Evolutionary conservation across 1,140 invertebrate species (phyloP).

Genomic region (Belonocnema kinseyi): DNA sequence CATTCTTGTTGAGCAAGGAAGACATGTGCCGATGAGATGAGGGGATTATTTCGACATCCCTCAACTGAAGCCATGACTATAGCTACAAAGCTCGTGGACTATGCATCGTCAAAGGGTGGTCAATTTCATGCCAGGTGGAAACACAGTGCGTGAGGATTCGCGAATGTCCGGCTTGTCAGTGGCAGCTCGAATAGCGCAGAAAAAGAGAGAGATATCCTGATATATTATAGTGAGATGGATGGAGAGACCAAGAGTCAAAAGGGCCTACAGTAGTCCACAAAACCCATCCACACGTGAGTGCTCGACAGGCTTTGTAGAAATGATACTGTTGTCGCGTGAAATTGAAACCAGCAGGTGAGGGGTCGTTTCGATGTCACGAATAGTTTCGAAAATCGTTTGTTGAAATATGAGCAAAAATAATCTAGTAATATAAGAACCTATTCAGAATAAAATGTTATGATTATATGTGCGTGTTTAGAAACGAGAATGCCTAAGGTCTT

Average conservation of each 20-base stretch:
- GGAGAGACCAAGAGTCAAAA: conserved; percentile 37
- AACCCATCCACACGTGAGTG: conserved; percentile 38
- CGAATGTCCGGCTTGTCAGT: conserved; percentile 47
- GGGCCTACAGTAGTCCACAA: conserved; percentile 35
- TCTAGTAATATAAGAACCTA: no score
- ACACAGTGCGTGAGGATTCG: conserved; percentile 26
- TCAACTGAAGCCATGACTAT: background rate
- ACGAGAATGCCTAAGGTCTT: no score
- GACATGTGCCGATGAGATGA: background rate
- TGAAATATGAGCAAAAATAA: no score
- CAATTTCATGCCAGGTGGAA: conserved; percentile 23
- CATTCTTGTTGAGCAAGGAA: background rate
- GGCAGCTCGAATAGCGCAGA: conserved; percentile 42
- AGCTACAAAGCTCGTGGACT: conserved; percentile 5
- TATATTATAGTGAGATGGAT: background rate
- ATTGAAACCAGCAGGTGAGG: conserved; percentile 40
- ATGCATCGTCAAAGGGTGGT: conserved; percentile 8
- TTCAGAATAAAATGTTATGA: no score
- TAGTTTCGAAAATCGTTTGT: conserved; percentile 23
- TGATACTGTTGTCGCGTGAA: conserved; percentile 48
- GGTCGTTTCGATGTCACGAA: conserved; percentile 22
- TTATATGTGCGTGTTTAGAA: no score
- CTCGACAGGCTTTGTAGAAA: conserved; percentile 45
- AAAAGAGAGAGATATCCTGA: conserved; percentile 9
- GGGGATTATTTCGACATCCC: background rate